Evolutionary conservation across 2,888 invertebrate species (phyloP).

Genomic region (Dicranocentrus wangi): DNA sequence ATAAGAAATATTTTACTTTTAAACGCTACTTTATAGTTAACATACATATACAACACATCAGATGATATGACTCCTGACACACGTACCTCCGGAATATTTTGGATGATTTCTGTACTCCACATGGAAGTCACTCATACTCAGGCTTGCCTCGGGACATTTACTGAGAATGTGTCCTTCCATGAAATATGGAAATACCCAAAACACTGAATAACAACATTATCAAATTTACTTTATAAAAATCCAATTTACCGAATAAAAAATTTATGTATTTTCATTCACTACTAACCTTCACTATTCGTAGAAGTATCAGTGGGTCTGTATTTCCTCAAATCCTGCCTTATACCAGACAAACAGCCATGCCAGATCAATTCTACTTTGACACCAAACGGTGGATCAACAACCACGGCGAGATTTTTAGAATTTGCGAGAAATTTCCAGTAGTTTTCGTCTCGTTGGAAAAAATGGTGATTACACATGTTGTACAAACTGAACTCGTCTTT

Average conservation of each 20-base stretch:
- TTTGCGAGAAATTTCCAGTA: constrained; percentile 35
- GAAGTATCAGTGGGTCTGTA: neutral
- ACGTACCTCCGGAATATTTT: constrained; percentile 54
- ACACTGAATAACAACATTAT: constrained; percentile 27
- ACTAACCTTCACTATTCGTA: neutral
- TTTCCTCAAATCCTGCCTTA: constrained; percentile 25
- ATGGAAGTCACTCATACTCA: constrained; percentile 63
- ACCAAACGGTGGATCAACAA: constrained; percentile 61
- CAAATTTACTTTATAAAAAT: neutral
- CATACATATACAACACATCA: neutral
- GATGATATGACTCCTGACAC: neutral
- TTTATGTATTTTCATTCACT: neutral
- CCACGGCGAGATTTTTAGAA: constrained; percentile 35
- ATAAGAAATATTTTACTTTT: constrained; percentile 9
- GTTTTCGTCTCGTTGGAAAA: constrained; percentile 24
- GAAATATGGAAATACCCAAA: constrained; percentile 67
- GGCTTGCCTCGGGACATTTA: constrained; percentile 29
- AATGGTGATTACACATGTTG: constrained; percentile 64
- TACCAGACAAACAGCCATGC: constrained; percentile 48
- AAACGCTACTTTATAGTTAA: neutral
- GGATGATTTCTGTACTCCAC: constrained; percentile 63
- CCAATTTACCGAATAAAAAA: neutral
- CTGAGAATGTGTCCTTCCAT: constrained; percentile 65
- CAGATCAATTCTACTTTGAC: constrained; percentile 58
- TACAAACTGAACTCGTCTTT: constrained; percentile 24